Evolutionary conservation across 2,888 invertebrate genomes (phyloP), one percentile per base, ranked within the genome.

Genomic region (Chymomyza amoena): DNA sequence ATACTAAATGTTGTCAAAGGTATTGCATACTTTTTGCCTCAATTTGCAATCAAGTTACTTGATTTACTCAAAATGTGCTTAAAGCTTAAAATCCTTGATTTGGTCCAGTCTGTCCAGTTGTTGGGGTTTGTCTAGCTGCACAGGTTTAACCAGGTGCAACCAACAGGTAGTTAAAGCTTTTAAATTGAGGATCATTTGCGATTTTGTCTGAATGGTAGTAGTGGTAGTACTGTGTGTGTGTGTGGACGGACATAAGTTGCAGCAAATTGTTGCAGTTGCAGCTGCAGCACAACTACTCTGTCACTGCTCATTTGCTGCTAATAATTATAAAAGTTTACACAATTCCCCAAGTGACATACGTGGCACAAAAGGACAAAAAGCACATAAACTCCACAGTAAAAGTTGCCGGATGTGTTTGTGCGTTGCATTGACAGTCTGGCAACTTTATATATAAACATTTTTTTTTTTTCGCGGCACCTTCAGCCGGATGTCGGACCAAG

Each of bases 251-350:
- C 45, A 66, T 59, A 60, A 60, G 59, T 66, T 39, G 60, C 32
- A 25, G 32, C 45, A 32, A 32, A 77, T n/a, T n/a, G n/a, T n/a
- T n/a, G n/a, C 80, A 80, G 79, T 81, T 85, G 60, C 73, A 78
- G 74, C 65, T 73, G 73, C 84, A 78, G 73, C 84, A 79, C 72
- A 77, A 83, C 81, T 75, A 75, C 83, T 84, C 84, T 85, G 84
- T 86, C 87, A 84, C 82, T 87, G 85, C 87, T 85, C 84, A 87
- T 85, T 87, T 84, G 83, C 87, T 85, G 85, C 81, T 86, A 86
- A 86, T 86, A 86, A 86, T 86, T 86, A 86, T 87, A 86, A 86
- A 86, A 87, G 83, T 87, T 86, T 83, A 76, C 69, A 73, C 76
- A 84, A 75, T 75, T 77, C 83, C 82, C 75, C 69, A 72, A 76